A percentile compares a stretch with the other conserved stretches of the same genome.
These are phyloP conservation scores for Margarornis squamiger DNA, from an alignment of 2,797 vertebrate genomes.

Conservation along the genomic window DNA sequence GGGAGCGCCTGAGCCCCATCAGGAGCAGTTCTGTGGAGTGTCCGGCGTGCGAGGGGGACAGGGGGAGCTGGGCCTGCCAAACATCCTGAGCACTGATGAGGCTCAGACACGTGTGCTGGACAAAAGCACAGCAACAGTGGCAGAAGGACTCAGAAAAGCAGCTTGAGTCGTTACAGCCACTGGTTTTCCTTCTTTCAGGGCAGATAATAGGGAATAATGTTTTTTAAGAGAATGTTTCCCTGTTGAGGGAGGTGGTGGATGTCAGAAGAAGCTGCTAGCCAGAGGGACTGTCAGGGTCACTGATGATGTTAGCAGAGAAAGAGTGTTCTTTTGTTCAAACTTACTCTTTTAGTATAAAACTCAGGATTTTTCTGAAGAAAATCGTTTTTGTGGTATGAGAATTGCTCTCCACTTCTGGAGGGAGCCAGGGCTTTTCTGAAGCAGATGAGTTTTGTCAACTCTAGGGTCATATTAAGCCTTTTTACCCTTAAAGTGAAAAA, in stretches of 20 bases:
- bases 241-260: conserved; percentile 45
- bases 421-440: conserved; percentile 55
- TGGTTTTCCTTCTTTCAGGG: conserved; percentile 69
- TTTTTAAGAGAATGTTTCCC: conserved; percentile 61
- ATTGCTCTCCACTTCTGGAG: conserved; percentile 36
- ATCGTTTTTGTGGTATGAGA: neutral
- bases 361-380: neutral
- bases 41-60: neutral
- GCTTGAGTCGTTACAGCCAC: conserved; percentile 47
- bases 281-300: neutral
- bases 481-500: conserved; percentile 70
- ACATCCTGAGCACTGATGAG: neutral
- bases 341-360: conserved; percentile 34
- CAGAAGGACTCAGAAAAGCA: conserved; percentile 57
- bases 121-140: conserved; percentile 40
- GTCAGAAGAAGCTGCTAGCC: conserved; percentile 56
- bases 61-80: neutral
- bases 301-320: conserved; percentile 42
- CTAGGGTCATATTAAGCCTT: conserved; percentile 54
- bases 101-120: neutral
- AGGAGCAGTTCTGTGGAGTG: neutral
- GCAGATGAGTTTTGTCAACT: conserved; percentile 67
- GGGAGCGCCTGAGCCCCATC: neutral
- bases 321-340: neutral
- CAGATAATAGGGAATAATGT: conserved; percentile 58